Conservation (phyloP, 2,888 invertebrate genomes). For the Archips crataeganus region DNA sequence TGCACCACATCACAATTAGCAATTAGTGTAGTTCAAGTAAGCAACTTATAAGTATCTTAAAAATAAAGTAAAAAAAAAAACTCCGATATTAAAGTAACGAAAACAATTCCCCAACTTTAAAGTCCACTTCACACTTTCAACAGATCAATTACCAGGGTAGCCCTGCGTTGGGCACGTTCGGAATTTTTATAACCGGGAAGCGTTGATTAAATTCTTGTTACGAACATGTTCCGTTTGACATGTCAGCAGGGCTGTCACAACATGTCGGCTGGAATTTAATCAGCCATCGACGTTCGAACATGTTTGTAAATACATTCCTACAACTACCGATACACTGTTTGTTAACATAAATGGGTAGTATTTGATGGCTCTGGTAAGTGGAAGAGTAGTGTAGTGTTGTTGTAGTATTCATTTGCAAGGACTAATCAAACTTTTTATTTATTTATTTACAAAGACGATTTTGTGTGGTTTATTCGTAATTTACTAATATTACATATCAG, state of each 20-base stretch:
- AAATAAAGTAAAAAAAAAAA: too few relatives aligned
- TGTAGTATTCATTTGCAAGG: too few relatives aligned
- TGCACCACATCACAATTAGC: too few relatives aligned
- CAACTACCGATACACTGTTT: neutral
- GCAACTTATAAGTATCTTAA: too few relatives aligned
- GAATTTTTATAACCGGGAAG: conserved; percentile 52
- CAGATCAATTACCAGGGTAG: conserved; percentile 45
- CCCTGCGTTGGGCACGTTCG: conserved; percentile 49
- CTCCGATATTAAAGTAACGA: too few relatives aligned
- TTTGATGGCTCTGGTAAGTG: neutral
- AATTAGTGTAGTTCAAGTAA: too few relatives aligned
- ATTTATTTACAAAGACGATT: too few relatives aligned
- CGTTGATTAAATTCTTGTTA: conserved; percentile 66
- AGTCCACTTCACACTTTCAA: conserved; percentile 2
- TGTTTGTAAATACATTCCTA: conserved; percentile 5
- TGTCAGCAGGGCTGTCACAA: conserved; percentile 57
- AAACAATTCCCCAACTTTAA: neutral
- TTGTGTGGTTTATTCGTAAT: too few relatives aligned
- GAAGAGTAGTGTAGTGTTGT: neutral
- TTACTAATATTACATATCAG: too few relatives aligned
- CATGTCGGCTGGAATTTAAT: conserved; percentile 45
- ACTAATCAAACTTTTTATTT: too few relatives aligned
- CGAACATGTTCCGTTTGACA: conserved; percentile 52
- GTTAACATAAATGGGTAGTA: conserved; percentile 1
- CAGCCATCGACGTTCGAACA: conserved; percentile 20